phyloP scores from a whole-genome alignment of 35 echinoderm and acorn worm species.

The Lytechinus variegatus region DNA sequence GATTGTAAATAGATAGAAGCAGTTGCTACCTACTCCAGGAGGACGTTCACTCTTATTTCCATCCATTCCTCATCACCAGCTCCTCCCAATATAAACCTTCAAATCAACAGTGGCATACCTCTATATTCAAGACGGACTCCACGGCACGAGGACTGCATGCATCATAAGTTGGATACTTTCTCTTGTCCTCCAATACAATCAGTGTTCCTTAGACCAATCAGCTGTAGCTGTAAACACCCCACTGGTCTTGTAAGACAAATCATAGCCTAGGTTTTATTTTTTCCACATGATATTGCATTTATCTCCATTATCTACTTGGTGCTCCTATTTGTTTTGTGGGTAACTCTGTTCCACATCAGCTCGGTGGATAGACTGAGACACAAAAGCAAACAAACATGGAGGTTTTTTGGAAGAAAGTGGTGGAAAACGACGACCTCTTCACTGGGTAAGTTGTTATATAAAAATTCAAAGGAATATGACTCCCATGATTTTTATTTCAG shows the following conservation, averaged over 20 bases:
- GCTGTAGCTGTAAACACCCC: too few relatives aligned
- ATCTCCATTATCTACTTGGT: not conserved
- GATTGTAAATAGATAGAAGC: not conserved
- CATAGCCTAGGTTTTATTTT: not conserved
- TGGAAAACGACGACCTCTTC: conserved; percentile 96
- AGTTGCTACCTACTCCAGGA: not conserved
- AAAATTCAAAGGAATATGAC: not conserved
- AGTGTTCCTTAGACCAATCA: not conserved
- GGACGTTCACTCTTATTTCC: not conserved
- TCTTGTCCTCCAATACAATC: not conserved
- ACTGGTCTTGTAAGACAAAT: not conserved
- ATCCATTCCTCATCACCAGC: not conserved
- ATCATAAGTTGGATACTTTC: not conserved
- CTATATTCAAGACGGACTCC: not conserved
- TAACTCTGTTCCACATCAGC: not conserved
- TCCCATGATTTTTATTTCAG: too few relatives aligned
- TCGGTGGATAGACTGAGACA: not conserved
- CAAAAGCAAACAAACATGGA: conserved; percentile 71
- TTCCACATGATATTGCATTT: not conserved
- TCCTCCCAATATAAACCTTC: not conserved
- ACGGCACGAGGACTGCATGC: not conserved
- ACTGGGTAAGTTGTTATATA: conserved; percentile 69
- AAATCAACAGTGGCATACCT: not conserved
- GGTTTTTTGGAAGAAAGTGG: conserved; percentile 98
- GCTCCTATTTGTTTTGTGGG: not conserved